Base-by-base conservation (phyloP, 2,113 vertebrate species). In the Misgurnus mizolepis region DNA sequence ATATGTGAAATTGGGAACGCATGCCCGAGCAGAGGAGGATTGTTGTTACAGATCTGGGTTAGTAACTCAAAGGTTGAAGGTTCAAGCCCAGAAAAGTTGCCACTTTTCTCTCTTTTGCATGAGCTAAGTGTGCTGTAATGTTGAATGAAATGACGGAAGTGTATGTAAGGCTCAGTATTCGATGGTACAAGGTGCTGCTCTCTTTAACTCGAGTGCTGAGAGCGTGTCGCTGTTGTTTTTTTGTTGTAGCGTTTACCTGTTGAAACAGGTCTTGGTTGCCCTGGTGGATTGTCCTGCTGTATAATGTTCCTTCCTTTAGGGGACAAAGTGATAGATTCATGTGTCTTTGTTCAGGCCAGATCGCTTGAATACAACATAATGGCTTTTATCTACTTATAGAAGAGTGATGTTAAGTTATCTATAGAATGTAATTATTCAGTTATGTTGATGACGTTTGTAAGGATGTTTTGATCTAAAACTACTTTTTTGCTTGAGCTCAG, bases 161-260 rank as follows among this genome's bases (percentile, higher is more conserved):
- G 49, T 68, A 45, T 71, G 41, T 61, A 34, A 47, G 27, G 27
- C 27, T 34, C 2, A 34, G 72, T 60, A 41, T 81, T 65, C 62
- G 73, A 41, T 77, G 27, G 53, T 47, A 67, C 34, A 50, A 64
- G 72, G 40, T 68, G 77, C 45, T 39, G 22, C 49, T 69, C 17
- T 76, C 50, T 65, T 79, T 45, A 70, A 69, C 75, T 66, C 49
- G 67, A 62, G 55, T 55, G 68, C 80, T 80, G 80, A 82, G 82
- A 82, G 70, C 55, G 53, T 80, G 67, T 86, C 82, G 62, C 71
- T 76, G 88, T 88, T 89, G 87, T 82, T 89, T 58, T 90, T 92
- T 91, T 93, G 91, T 91, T 89, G 86, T 79, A 81, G 86, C 70
- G 80, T 50, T 84, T 86, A 83, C 93, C 86, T 93, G 92, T 93